Conservation (phyloP, 2,888 invertebrate genomes). For the Protonemura montana region DNA sequence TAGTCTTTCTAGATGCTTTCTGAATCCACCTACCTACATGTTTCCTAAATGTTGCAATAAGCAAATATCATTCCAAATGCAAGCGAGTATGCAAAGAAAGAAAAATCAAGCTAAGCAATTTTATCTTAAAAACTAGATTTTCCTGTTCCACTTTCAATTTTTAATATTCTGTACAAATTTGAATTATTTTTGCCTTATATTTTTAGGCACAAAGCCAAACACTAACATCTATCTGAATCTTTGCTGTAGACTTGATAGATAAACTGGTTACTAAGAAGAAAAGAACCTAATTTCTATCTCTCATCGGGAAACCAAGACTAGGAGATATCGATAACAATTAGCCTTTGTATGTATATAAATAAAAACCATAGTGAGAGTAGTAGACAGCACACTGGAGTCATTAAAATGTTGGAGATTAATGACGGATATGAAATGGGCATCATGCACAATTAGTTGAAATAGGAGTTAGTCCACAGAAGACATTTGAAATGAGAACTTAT, state of each 20-base stretch:
- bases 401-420: neutral
- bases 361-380: constrained; percentile 9
- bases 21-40: neutral
- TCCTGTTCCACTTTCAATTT: neutral
- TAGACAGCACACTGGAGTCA: neutral
- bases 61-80: neutral
- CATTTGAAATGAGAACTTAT: neutral
- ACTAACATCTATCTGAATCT: neutral
- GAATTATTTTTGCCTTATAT: neutral
- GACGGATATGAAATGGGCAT: neutral
- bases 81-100: neutral
- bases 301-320: constrained; percentile 7
- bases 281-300: neutral
- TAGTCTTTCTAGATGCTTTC: neutral
- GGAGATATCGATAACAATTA: neutral
- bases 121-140: neutral
- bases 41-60: neutral
- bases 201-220: neutral
- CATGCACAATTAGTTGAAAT: neutral
- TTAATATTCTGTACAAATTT: neutral
- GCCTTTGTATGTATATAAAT: neutral
- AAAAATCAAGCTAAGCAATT: neutral
- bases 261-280: neutral
- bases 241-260: neutral
- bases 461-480: neutral